Conservation (phyloP, 2,888 invertebrate genomes). For the Hemicrepidius hirtus region DNA sequence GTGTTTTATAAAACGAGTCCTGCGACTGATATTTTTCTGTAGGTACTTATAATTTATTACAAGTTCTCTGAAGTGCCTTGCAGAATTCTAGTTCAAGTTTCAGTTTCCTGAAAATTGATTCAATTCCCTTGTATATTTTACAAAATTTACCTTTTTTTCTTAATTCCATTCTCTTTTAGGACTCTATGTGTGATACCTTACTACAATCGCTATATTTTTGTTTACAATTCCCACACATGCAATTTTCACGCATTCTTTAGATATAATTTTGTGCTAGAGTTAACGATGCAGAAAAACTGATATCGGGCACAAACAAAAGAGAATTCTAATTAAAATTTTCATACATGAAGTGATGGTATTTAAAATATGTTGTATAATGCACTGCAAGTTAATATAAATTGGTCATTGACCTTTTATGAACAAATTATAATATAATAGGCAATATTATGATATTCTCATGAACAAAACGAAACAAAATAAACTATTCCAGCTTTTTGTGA, state of each 20-base stretch:
- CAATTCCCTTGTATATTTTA: too few relatives aligned
- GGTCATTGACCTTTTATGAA: constrained; percentile 14
- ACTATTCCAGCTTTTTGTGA: not conserved
- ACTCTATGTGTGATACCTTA: not conserved
- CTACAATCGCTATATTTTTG: not conserved
- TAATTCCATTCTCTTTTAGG: not conserved
- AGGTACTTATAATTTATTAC: too few relatives aligned
- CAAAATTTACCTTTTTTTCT: not conserved
- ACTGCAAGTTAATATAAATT: not conserved
- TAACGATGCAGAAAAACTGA: constrained; percentile 6
- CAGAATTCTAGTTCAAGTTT: too few relatives aligned
- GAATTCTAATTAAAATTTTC: constrained; percentile 3
- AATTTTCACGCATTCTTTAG: not conserved
- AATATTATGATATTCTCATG: not conserved
- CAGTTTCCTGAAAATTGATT: too few relatives aligned
- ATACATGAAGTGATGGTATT: constrained; percentile 20
- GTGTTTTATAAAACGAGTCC: too few relatives aligned
- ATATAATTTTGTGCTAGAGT: not conserved
- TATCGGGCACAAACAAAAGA: constrained; percentile 18
- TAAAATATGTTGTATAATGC: constrained; percentile 10
- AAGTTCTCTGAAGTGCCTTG: too few relatives aligned
- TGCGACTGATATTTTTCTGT: too few relatives aligned
- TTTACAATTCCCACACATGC: not conserved
- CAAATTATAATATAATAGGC: too few relatives aligned
- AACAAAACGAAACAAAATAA: not conserved